phyloP scores from a whole-genome alignment of 2,113 vertebrate genomes.

The Coptodon bakossiorum region DNA sequence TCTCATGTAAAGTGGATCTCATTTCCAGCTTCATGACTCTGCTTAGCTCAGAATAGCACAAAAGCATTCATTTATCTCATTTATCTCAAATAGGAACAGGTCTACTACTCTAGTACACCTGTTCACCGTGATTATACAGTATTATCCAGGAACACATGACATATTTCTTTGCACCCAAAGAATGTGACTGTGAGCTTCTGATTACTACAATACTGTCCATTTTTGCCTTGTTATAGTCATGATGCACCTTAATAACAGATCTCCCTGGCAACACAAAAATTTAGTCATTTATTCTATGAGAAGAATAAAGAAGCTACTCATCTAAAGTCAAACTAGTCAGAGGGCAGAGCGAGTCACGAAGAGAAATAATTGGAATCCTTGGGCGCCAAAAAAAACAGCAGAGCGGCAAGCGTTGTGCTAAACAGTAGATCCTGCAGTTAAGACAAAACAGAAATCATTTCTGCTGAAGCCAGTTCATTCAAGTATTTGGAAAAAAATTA shows the following conservation, averaged over 20 bases:
- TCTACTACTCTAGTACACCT: not conserved
- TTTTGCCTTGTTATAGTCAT: not conserved
- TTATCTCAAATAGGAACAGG: not conserved
- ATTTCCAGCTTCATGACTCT: not conserved
- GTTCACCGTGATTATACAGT: not conserved
- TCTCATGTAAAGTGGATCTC: not conserved
- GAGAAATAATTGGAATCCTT: not conserved
- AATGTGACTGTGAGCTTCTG: not conserved
- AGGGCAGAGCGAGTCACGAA: not conserved
- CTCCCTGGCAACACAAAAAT: not conserved
- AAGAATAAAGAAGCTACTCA: not conserved
- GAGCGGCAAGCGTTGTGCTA: not conserved
- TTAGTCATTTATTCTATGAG: not conserved
- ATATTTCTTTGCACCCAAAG: not conserved
- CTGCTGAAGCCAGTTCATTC: not conserved
- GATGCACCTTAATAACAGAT: not conserved
- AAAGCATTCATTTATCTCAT: not conserved
- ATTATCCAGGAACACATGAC: fast-evolving
- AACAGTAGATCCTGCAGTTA: not conserved
- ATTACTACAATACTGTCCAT: not conserved
- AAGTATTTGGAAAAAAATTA: not conserved
- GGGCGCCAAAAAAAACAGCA: not conserved
- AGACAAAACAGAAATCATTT: not conserved
- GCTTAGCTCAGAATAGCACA: not conserved
- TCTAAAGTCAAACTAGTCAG: not conserved